phyloP scores from a whole-genome alignment of 2,888 invertebrate genomes.

The Stenoptilia bipunctidactyla region DNA sequence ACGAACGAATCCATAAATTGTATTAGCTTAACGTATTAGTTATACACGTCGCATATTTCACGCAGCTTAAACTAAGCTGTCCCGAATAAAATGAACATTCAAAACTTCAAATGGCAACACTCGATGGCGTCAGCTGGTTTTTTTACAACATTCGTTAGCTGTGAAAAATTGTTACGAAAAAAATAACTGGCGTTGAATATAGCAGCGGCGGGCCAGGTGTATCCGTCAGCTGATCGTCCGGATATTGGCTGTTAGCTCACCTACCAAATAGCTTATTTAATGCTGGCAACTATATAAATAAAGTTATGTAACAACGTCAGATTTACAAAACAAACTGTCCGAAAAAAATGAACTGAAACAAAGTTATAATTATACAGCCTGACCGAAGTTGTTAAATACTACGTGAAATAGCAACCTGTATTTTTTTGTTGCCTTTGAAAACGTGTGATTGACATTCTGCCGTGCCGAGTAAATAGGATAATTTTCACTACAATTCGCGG shows the following conservation, averaged over 20 bases:
- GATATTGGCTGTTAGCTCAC: slow-evolving; percentile 62
- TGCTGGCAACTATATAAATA: not conserved
- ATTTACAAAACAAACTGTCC: too few species aligned
- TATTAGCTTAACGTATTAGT: too few species aligned
- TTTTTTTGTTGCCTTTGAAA: too few species aligned
- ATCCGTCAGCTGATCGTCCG: slow-evolving; percentile 67
- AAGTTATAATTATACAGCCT: too few species aligned
- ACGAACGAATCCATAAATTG: too few species aligned
- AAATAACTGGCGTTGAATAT: slow-evolving; percentile 34
- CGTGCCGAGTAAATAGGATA: slow-evolving; percentile 22
- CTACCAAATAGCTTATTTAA: slow-evolving; percentile 25
- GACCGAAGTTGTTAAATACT: too few species aligned
- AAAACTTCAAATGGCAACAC: not conserved
- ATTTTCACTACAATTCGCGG: slow-evolving; percentile 40
- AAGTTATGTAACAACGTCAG: slow-evolving; percentile 3
- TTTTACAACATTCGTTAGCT: slow-evolving; percentile 19
- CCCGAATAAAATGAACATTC: too few species aligned
- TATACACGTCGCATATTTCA: too few species aligned
- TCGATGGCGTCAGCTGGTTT: not conserved
- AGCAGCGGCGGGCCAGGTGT: slow-evolving; percentile 54
- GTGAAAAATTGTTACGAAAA: slow-evolving; percentile 36
- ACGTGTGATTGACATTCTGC: too few species aligned
- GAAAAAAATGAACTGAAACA: too few species aligned
- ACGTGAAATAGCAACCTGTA: too few species aligned
- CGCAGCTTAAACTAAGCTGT: too few species aligned